Percentiles rank a stretch among this genome's conserved stretches.
Conservation (phyloP, 2,113 vertebrate species). For the Cisticola juncidis region DNA sequence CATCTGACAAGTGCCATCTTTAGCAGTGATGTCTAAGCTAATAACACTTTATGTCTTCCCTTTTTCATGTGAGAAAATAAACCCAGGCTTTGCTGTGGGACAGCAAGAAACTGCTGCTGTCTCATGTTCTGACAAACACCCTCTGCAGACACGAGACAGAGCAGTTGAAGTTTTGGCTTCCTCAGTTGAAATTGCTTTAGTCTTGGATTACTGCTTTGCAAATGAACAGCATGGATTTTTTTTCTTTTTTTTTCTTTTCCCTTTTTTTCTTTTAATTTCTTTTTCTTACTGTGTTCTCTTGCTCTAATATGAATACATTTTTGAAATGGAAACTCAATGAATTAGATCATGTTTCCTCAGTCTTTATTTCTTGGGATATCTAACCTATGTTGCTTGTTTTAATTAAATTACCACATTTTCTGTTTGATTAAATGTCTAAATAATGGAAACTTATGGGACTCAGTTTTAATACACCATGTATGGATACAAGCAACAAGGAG, state of each 20-base stretch:
- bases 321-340: slow-evolving; percentile 72
- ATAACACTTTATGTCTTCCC: not conserved
- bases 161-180: slow-evolving; percentile 51
- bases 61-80: not conserved
- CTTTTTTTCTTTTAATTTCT: not conserved
- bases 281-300: slow-evolving; percentile 53
- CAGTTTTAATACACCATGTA: slow-evolving; percentile 48
- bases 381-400: slow-evolving; percentile 72
- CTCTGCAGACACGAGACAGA: slow-evolving; percentile 42
- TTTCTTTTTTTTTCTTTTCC: fast-evolving
- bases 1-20: not conserved
- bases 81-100: not conserved
- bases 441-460: slow-evolving; percentile 73
- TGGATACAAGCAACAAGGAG: slow-evolving; percentile 37
- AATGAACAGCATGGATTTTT: not conserved
- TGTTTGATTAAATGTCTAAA: slow-evolving; percentile 73
- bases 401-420: slow-evolving; percentile 82
- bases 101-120: not conserved
- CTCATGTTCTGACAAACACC: slow-evolving; percentile 13
- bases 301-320: slow-evolving; percentile 73
- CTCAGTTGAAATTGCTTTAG: slow-evolving; percentile 49
- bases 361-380: slow-evolving; percentile 52
- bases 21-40: not conserved
- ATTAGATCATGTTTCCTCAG: slow-evolving; percentile 73
- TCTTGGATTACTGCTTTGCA: slow-evolving; percentile 59